These are phyloP conservation scores for Triops longicaudatus DNA, from an alignment of 1,140 invertebrate species.

Conservation along the genomic window DNA sequence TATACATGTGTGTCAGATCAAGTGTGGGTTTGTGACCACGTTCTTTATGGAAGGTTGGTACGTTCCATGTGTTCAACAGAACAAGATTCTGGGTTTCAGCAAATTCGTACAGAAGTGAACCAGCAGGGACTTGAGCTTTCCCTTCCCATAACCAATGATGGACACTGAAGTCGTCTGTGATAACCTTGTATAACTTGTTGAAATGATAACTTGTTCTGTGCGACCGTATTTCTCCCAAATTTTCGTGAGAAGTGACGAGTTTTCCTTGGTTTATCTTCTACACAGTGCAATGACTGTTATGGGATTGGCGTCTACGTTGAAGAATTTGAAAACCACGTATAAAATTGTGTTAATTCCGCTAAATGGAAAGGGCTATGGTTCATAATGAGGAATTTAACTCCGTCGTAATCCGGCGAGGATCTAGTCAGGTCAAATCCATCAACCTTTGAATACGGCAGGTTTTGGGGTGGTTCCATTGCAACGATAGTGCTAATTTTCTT, in stretches of 20 bases:
- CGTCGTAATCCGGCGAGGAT: not conserved
- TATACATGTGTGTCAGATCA: no score
- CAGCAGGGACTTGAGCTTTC: not conserved
- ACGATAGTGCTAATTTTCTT: slow-evolving; percentile 5
- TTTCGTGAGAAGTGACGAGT: no score
- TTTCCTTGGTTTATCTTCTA: no score
- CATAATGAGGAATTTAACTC: not conserved
- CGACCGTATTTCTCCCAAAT: no score
- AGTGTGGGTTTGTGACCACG: no score
- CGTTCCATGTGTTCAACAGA: not conserved
- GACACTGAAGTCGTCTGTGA: slow-evolving; percentile 16
- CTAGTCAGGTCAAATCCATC: not conserved
- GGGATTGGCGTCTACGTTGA: not conserved
- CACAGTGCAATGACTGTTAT: not conserved
- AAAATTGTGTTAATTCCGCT: not conserved
- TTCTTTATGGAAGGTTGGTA: no score
- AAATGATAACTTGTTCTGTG: not conserved
- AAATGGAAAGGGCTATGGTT: not conserved
- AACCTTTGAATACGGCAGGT: not conserved
- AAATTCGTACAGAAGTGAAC: not conserved
- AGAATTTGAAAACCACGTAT: not conserved
- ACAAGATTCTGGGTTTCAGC: not conserved
- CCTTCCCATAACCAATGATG: slow-evolving; percentile 6
- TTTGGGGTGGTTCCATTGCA: not conserved
- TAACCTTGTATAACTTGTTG: no score